A percentile compares a stretch with the other conserved stretches of the same genome.
These are phyloP conservation scores for Campopleginae sp. DNA, from an alignment of 2,888 invertebrate genomes.

Conservation along the genomic window DNA sequence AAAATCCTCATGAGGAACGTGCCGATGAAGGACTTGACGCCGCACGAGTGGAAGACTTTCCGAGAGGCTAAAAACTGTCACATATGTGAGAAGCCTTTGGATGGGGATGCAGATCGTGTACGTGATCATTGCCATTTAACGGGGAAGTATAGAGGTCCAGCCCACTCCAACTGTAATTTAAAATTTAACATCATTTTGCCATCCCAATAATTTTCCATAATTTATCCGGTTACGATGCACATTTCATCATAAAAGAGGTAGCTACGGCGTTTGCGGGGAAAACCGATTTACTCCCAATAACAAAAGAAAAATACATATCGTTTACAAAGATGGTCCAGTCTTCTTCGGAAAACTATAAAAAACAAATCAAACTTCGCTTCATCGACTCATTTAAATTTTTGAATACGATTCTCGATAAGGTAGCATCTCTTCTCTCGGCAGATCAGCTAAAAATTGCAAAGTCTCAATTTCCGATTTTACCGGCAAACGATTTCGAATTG, in stretches of 20 bases:
- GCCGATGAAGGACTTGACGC: neutral
- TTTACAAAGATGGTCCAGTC: too few species aligned
- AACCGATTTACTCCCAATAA: constrained; percentile 68
- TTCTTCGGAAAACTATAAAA: constrained; percentile 68
- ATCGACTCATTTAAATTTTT: too few species aligned
- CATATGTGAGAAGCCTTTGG: constrained; percentile 15
- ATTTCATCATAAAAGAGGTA: constrained; percentile 74
- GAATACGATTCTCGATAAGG: too few species aligned
- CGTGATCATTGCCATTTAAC: constrained; percentile 37
- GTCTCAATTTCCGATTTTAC: constrained; percentile 71
- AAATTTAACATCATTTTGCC: constrained; percentile 2
- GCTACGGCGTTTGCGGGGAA: neutral
- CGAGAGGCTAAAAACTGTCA: constrained; percentile 3
- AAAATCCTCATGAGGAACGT: neutral
- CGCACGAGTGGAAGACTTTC: neutral
- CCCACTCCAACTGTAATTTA: constrained; percentile 17
- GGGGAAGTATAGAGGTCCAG: neutral
- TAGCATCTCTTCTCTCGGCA: too few species aligned
- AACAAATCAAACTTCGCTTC: too few species aligned
- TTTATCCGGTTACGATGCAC: constrained; percentile 56
- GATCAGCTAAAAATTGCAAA: too few species aligned
- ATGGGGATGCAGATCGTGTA: neutral
- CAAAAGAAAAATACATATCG: too few species aligned
- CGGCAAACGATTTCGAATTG: constrained; percentile 60
- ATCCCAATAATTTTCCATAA: constrained; percentile 45